Conservation (phyloP, 2,888 invertebrate genomes). For the Ernsta delagoae region DNA sequence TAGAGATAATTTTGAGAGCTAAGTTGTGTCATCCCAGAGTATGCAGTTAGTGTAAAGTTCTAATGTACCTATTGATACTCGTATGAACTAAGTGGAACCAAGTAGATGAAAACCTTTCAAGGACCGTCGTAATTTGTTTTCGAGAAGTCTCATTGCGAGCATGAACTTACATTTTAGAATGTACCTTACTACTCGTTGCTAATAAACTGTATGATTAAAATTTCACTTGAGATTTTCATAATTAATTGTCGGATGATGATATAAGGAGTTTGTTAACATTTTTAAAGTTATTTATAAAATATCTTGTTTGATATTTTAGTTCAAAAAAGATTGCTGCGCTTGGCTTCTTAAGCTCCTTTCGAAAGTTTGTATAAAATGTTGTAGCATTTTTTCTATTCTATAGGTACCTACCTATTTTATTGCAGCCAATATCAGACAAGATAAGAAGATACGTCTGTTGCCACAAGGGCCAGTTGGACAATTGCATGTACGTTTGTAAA, state of each 20-base stretch:
- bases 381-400: no score
- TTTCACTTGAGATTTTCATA: not conserved
- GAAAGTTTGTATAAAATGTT: not conserved
- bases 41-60: slow-evolving; percentile 4
- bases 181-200: not conserved
- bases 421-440: no score
- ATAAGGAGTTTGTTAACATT: not conserved
- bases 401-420: no score
- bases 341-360: not conserved
- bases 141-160: not conserved
- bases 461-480: no score
- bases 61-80: no score
- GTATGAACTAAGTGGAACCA: slow-evolving; percentile 9
- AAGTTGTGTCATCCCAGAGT: not conserved
- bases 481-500: no score
- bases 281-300: not conserved
- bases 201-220: not conserved
- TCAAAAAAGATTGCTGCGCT: not conserved
- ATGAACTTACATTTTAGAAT: slow-evolving; percentile 3
- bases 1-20: slow-evolving; percentile 2
- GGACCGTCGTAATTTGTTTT: slow-evolving; percentile 15
- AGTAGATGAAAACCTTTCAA: slow-evolving; percentile 10
- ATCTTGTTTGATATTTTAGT: not conserved
- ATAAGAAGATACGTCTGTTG: no score
- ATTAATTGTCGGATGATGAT: no score